Base-by-base conservation (phyloP, 2,888 invertebrate species). In the Sesia apiformis region DNA sequence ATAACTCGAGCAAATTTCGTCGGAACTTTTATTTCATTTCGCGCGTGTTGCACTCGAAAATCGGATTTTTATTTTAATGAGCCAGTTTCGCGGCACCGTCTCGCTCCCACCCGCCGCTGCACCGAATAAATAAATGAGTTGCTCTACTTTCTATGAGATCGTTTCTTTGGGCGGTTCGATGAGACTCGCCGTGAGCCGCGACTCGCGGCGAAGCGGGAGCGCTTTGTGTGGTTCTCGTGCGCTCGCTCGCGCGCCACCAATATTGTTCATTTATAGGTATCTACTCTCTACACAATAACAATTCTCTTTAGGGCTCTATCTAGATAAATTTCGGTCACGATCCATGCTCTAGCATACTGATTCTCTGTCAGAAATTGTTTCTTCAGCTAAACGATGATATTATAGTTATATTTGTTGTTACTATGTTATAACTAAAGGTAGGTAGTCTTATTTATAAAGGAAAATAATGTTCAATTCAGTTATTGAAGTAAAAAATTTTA, bases 81-180 rank as follows among this genome's bases (percentile, higher is more conserved):
- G 85, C 82, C 78, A 75, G 85, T 85, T 85, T 81, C 72, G 78
- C 76, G 67, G 71, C 72, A 66, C 63, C 65, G 66, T 82, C 85
- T 83, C 86, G 71, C 84, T 84, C 85, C 74, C 83, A 81, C 55
- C 49, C 53, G 53, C 53, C 84, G 75, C 71, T 85, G 85, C 80
- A 83, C 81, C 84, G 86, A 87, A 86, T 88, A 88, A 87, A 85
- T 88, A 87, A 89, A 88, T 84, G 80, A 87, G 71, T 86, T 84
- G 88, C 78, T 87, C 89, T 81, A 89, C 89, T 89, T 89, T 89
- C 89, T 88, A 87, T 87, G 84, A 85, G 84, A 87, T 86, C 76
- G 81, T 85, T 86, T 86, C 81, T 86, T 85, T 84, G 78, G 79
- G 79, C 77, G 69, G 75, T 69, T 68, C 74, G 79, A 82, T 76